Evolutionary conservation across 1,140 invertebrate species (phyloP).

Genomic region (Eubasilissa regina): DNA sequence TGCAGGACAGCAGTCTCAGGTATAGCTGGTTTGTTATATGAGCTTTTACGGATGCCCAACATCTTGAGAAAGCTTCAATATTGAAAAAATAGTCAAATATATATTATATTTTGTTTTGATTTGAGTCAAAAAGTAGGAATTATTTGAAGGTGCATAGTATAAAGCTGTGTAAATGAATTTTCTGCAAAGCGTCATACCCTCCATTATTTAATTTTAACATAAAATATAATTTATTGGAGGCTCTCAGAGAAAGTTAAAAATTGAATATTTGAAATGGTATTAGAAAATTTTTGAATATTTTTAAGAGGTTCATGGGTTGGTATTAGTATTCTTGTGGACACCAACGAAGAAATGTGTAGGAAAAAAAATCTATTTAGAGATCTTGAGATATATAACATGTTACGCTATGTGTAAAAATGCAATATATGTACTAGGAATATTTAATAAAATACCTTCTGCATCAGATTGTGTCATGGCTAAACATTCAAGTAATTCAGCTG

Average conservation of each 20-base stretch:
- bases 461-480: conserved; percentile 2
- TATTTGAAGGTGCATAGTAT: too few relatives aligned
- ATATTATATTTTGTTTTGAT: not conserved
- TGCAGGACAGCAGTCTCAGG: conserved; percentile 49
- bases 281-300: too few relatives aligned
- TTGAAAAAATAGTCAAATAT: not conserved
- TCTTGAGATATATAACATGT: too few relatives aligned
- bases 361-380: too few relatives aligned
- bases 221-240: too few relatives aligned
- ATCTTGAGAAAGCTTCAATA: conserved; percentile 18
- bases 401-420: not conserved
- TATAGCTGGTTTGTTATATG: conserved; percentile 34
- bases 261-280: too few relatives aligned
- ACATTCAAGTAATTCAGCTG: conserved; percentile 37
- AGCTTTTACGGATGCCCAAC: conserved; percentile 18
- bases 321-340: too few relatives aligned
- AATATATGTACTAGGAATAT: not conserved
- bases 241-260: too few relatives aligned
- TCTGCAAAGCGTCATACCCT: not conserved
- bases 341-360: too few relatives aligned
- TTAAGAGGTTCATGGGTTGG: too few relatives aligned
- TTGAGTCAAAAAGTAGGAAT: not conserved
- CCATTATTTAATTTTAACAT: too few relatives aligned
- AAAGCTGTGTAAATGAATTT: too few relatives aligned
- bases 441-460: conserved; percentile 31